Percentiles rank a stretch among this genome's conserved stretches.
Conservation (phyloP, 2,888 invertebrate species). For the Ochropleura plecta region DNA sequence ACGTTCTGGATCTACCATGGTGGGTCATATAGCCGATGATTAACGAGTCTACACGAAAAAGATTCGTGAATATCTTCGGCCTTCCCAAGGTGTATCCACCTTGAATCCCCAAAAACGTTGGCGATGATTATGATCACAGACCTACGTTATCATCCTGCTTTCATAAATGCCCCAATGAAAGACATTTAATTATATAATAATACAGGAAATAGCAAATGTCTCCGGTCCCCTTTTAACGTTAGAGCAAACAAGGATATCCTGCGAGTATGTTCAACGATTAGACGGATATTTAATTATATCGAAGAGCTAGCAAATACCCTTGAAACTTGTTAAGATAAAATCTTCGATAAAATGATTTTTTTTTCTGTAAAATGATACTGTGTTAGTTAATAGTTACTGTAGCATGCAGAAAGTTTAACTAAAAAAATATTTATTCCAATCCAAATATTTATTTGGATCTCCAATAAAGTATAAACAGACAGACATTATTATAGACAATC, state of each 20-base stretch:
- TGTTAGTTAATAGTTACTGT: neutral
- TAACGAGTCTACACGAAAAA: conserved; percentile 73
- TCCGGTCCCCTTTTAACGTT: neutral
- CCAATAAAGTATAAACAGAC: too few relatives aligned
- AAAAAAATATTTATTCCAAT: too few relatives aligned
- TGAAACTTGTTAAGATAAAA: too few relatives aligned
- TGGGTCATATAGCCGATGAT: conserved; percentile 67
- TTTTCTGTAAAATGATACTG: neutral
- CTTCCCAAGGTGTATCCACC: conserved; percentile 80
- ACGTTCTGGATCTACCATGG: conserved; percentile 78
- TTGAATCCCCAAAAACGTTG: conserved; percentile 76
- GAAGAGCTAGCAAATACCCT: neutral
- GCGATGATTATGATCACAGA: conserved; percentile 71
- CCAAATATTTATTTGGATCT: too few relatives aligned
- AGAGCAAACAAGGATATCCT: neutral
- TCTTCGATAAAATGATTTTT: too few relatives aligned
- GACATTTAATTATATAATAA: conserved; percentile 25
- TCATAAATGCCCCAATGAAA: conserved; percentile 83
- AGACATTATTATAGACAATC: too few relatives aligned
- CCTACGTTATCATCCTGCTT: conserved; percentile 81
- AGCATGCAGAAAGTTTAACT: neutral
- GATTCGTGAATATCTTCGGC: conserved; percentile 72
- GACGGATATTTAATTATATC: neutral
- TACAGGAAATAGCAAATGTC: too few relatives aligned
- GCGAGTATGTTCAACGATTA: neutral